Evolutionary conservation across 1,140 invertebrate genomes (phyloP).

Genomic region (Diachasma alloeum): DNA sequence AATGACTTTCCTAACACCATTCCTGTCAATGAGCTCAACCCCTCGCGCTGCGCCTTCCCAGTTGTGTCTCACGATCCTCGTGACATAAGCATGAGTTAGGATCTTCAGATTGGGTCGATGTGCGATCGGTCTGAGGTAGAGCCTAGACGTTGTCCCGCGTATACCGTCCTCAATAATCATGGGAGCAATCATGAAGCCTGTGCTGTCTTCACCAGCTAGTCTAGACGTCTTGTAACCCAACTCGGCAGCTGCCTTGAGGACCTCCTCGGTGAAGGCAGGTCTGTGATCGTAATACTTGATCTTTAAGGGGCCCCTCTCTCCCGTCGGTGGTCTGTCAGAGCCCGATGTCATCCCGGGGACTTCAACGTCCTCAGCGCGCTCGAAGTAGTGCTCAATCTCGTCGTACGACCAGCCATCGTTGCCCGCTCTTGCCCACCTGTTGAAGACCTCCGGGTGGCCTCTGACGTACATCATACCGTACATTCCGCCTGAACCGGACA

Average conservation of each 20-base stretch:
- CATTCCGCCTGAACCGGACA: constrained; percentile 75
- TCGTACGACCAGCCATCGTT: constrained; percentile 89
- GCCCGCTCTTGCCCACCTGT: constrained; percentile 77
- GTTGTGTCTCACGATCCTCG: constrained; percentile 60
- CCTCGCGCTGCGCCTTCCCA: constrained; percentile 67
- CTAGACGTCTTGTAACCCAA: constrained; percentile 76
- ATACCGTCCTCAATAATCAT: constrained; percentile 69
- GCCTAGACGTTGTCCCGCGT: constrained; percentile 67
- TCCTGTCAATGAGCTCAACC: constrained; percentile 68
- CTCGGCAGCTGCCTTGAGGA: constrained; percentile 75
- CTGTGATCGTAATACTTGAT: constrained; percentile 65
- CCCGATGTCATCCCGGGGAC: constrained; percentile 44
- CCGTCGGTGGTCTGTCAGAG: constrained; percentile 32
- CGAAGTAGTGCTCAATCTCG: constrained; percentile 73
- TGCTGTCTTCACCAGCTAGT: constrained; percentile 70
- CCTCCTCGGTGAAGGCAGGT: constrained; percentile 65
- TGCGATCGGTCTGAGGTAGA: constrained; percentile 61
- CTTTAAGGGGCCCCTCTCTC: constrained; percentile 53
- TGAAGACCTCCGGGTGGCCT: constrained; percentile 78
- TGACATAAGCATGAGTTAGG: constrained; percentile 61
- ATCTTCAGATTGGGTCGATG: constrained; percentile 58
- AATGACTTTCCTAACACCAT: constrained; percentile 43
- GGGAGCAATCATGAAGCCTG: constrained; percentile 67
- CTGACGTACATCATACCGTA: constrained; percentile 84
- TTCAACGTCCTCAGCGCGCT: constrained; percentile 56